A percentile compares a stretch with the other conserved stretches of the same genome.
phyloP scores from a whole-genome alignment of 2,888 invertebrate genomes.

The Amphiduros pacificus region DNA sequence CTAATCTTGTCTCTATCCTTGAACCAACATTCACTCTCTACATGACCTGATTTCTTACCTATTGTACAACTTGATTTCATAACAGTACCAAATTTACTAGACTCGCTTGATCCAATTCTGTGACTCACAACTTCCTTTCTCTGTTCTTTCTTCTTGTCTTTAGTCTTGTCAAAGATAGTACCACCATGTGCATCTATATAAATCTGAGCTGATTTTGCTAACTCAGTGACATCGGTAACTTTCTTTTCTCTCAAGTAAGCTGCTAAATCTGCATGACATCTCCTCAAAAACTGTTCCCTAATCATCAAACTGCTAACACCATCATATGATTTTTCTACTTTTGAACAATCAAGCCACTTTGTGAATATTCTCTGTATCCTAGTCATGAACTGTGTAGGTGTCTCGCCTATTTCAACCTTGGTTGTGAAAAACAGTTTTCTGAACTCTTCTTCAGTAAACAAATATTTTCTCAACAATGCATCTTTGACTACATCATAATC shows the following conservation, averaged over 20 bases:
- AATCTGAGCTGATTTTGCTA: background rate
- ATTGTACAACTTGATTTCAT: too few relatives aligned
- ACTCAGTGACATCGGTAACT: background rate
- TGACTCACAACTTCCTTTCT: too few relatives aligned
- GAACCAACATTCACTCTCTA: too few relatives aligned
- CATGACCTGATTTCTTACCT: too few relatives aligned
- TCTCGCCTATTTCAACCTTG: background rate
- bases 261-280: background rate
- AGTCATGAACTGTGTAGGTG: background rate
- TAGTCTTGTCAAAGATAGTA: background rate
- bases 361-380: background rate
- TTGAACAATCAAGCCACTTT: background rate
- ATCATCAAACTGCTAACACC: background rate
- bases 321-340: background rate
- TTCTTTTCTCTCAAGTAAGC: background rate
- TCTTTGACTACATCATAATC: too few relatives aligned
- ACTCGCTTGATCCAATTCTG: too few relatives aligned
- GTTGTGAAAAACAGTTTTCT: too few relatives aligned
- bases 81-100: too few relatives aligned
- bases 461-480: too few relatives aligned
- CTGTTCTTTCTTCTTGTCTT: background rate
- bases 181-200: background rate
- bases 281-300: background rate
- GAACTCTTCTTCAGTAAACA: too few relatives aligned
- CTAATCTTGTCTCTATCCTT: too few relatives aligned